These are phyloP conservation scores for Enteromius anoplus DNA, from an alignment of 2,797 vertebrate genomes.

Conservation along the genomic window DNA sequence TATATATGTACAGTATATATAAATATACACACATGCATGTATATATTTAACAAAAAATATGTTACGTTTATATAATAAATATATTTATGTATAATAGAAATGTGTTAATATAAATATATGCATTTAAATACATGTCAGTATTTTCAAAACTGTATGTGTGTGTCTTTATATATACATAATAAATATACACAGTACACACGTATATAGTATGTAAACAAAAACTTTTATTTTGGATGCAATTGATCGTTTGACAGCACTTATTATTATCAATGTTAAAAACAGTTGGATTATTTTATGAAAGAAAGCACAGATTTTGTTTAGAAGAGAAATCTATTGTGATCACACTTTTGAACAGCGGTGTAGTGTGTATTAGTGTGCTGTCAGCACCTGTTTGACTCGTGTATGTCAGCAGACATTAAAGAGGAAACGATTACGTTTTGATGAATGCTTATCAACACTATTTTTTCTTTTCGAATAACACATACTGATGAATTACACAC, in stretches of 20 bases:
- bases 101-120: no score
- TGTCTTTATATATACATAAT: no score
- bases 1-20: no score
- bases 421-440: neutral
- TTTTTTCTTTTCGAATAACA: neutral
- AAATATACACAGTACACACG: no score
- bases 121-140: no score
- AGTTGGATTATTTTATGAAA: neutral
- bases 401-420: neutral
- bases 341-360: neutral
- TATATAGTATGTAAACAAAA: no score
- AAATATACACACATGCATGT: no score
- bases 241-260: neutral
- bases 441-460: neutral
- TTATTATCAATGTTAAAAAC: neutral
- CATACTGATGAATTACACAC: conserved; percentile 5
- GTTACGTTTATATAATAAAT: no score
- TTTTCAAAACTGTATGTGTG: no score
- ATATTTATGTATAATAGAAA: no score
- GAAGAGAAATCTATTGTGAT: neutral
- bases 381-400: neutral
- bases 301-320: neutral
- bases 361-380: neutral
- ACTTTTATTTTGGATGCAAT: no score
- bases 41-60: no score